Conservation (phyloP, 1,140 invertebrate species). For the Campoletis sonorensis region DNA sequence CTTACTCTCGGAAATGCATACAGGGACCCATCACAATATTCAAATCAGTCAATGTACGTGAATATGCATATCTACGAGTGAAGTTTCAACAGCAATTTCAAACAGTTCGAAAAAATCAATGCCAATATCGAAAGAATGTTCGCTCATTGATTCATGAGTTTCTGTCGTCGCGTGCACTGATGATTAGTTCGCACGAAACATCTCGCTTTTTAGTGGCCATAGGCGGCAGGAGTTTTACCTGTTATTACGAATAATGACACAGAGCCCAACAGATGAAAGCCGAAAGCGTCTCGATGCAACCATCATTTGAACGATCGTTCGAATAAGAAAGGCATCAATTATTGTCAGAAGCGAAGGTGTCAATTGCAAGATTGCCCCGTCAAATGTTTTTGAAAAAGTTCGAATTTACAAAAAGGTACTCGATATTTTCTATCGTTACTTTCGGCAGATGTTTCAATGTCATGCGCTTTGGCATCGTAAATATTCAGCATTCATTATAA, state of each 20-base stretch:
- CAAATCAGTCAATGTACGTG: too few species aligned
- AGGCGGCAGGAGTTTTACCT: not conserved
- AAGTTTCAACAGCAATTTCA: not conserved
- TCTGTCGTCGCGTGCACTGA: not conserved
- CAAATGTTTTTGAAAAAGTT: not conserved
- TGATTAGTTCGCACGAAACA: conserved; percentile 7
- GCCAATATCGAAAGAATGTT: not conserved
- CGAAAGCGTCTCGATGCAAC: not conserved
- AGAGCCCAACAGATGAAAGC: not conserved
- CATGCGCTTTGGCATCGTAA: too few species aligned
- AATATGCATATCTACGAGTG: not conserved
- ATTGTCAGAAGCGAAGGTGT: not conserved
- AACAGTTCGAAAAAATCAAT: not conserved
- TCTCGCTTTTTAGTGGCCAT: not conserved
- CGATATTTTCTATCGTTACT: not conserved
- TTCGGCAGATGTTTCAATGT: too few species aligned
- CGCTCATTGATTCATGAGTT: not conserved
- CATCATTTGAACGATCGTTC: not conserved
- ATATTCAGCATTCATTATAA: not conserved
- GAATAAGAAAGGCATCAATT: not conserved
- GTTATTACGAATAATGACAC: conserved; percentile 21
- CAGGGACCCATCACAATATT: not conserved
- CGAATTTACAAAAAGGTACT: not conserved
- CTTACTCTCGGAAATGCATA: too few species aligned
- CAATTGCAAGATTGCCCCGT: not conserved